Conservation (phyloP, 2,113 vertebrate genomes). For the Pholis gunnellus region DNA sequence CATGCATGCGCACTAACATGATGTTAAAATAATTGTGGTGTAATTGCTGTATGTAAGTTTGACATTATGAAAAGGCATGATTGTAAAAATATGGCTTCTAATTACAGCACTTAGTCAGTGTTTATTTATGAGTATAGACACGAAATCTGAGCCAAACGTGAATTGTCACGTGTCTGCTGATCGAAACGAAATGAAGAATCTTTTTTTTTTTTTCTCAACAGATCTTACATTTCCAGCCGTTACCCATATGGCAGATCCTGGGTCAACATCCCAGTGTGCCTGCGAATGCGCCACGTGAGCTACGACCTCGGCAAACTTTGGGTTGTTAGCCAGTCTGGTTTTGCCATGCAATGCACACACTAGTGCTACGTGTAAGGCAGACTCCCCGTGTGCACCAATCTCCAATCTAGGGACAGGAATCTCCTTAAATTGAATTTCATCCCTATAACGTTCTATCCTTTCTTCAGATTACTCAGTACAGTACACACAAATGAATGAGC, state of each 20-base stretch:
- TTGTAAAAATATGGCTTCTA: not conserved
- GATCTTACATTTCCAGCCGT: not conserved
- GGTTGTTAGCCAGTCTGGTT: not conserved
- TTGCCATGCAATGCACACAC: not conserved
- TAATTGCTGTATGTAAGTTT: too few species aligned
- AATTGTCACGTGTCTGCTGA: not conserved
- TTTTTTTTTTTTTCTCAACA: not conserved
- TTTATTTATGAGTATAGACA: not conserved
- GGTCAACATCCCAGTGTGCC: not conserved
- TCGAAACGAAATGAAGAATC: too few species aligned
- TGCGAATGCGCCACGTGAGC: not conserved
- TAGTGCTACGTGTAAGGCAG: not conserved
- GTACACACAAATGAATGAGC: not conserved
- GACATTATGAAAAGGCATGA: not conserved
- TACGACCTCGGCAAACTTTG: constrained; percentile 42
- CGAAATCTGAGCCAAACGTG: not conserved
- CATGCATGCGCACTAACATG: not conserved
- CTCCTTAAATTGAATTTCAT: not conserved
- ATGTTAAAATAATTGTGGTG: not conserved
- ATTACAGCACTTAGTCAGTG: not conserved
- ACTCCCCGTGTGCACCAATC: not conserved
- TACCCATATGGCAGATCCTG: not conserved
- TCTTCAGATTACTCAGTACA: not conserved
- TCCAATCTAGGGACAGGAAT: not conserved
- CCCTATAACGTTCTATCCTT: not conserved